These are phyloP conservation scores for Antheraea pernyi DNA, from an alignment of 1,140 invertebrate species.

Conservation along the genomic window DNA sequence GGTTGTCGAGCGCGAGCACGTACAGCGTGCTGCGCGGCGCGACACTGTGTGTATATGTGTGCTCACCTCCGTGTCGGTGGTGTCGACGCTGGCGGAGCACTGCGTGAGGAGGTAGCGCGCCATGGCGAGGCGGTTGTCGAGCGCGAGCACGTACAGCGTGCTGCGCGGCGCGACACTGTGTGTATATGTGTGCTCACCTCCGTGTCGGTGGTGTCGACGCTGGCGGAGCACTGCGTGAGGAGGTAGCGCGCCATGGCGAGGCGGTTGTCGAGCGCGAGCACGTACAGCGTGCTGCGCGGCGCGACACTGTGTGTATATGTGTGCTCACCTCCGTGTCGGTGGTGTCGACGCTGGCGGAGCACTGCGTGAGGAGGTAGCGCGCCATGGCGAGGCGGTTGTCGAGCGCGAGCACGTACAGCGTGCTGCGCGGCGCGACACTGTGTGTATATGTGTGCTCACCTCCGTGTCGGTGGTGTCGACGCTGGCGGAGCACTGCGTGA, in stretches of 20 bases:
- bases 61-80: slow-evolving; percentile 93
- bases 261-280: slow-evolving; percentile 94
- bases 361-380: slow-evolving; percentile 89
- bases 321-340: slow-evolving; percentile 92
- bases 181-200: slow-evolving; percentile 83
- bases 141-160: slow-evolving; percentile 93
- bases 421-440: too few relatives aligned
- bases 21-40: slow-evolving; percentile 95
- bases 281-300: slow-evolving; percentile 95
- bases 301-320: background rate
- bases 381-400: slow-evolving; percentile 94
- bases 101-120: slow-evolving; percentile 89
- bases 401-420: slow-evolving; percentile 93
- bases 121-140: slow-evolving; percentile 94
- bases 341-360: slow-evolving; percentile 90
- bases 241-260: slow-evolving; percentile 91
- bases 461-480: slow-evolving; percentile 94
- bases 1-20: slow-evolving; percentile 94
- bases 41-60: slow-evolving; percentile 18
- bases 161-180: too few relatives aligned
- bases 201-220: slow-evolving; percentile 92
- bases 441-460: slow-evolving; percentile 73
- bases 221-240: slow-evolving; percentile 87
- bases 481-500: slow-evolving; percentile 89
- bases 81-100: slow-evolving; percentile 90